Percentiles rank a stretch among this genome's conserved stretches.
Evolutionary conservation across 2,888 invertebrate genomes (phyloP).

Genomic region (Acheta domesticus): DNA sequence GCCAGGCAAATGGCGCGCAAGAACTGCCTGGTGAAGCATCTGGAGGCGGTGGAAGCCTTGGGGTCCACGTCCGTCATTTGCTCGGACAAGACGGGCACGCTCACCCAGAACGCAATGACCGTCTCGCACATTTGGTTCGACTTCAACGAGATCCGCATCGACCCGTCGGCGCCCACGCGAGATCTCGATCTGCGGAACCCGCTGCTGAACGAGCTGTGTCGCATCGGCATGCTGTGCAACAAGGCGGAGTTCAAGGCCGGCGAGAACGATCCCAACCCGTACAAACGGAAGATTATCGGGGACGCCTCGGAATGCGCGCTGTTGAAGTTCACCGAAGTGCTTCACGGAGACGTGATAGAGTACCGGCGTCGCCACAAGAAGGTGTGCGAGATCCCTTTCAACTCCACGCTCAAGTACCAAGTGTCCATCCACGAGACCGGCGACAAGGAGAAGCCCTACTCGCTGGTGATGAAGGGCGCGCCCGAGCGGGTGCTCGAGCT

Average conservation of each 20-base stretch:
- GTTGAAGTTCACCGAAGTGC: conserved; percentile 60
- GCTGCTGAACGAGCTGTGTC: conserved; percentile 41
- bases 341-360: conserved; percentile 52
- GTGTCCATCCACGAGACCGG: conserved; percentile 64
- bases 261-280: conserved; percentile 49
- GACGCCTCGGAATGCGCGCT: conserved; percentile 70
- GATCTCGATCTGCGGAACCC: background rate
- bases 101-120: conserved; percentile 73
- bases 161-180: background rate
- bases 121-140: conserved; percentile 75
- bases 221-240: conserved; percentile 64
- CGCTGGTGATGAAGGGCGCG: conserved; percentile 73
- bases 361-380: conserved; percentile 56
- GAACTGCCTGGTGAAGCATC: conserved; percentile 75
- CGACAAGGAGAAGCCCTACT: conserved; percentile 50
- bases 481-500: conserved; percentile 68
- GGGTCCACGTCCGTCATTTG: conserved; percentile 78
- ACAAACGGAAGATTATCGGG: conserved; percentile 58
- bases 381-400: conserved; percentile 64
- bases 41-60: conserved; percentile 75
- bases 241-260: conserved; percentile 64
- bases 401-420: conserved; percentile 67
- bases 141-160: conserved; percentile 52
- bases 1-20: conserved; percentile 77
- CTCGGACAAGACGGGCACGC: conserved; percentile 75